phyloP scores from a whole-genome alignment of 2,113 vertebrate species.

The Nesoenas mayeri region DNA sequence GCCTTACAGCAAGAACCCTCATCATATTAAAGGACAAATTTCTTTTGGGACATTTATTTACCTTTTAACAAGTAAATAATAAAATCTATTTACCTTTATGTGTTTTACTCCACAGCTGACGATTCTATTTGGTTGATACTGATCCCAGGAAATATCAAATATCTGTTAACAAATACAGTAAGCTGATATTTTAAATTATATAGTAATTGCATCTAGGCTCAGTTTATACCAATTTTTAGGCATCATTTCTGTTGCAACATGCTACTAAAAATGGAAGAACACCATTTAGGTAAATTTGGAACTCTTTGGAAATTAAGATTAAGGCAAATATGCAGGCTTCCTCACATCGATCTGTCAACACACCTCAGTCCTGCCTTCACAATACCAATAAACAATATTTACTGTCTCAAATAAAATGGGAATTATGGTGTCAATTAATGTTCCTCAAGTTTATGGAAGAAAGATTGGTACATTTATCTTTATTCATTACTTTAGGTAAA shows the following conservation, averaged over 20 bases:
- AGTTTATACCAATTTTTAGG: neutral
- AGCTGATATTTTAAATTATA: slow-evolving; percentile 5
- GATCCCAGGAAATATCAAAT: slow-evolving; percentile 97
- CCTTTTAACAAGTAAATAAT: neutral
- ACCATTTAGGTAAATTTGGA: neutral
- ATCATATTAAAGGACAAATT: neutral
- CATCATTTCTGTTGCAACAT: neutral
- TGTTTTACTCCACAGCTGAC: slow-evolving; percentile 98
- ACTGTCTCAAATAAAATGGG: neutral
- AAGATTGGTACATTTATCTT: neutral
- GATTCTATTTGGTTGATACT: slow-evolving; percentile 84
- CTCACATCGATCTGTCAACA: neutral
- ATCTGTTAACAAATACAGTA: slow-evolving; percentile 81
- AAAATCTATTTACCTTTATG: slow-evolving; percentile 88
- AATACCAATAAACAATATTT: neutral
- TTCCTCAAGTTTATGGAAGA: neutral
- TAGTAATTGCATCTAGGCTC: neutral
- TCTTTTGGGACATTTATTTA: neutral
- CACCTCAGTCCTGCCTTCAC: neutral
- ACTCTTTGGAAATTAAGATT: neutral
- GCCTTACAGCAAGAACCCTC: neutral
- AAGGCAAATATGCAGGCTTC: neutral
- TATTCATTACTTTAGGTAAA: neutral
- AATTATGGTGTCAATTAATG: neutral
- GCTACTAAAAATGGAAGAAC: neutral